Conservation (phyloP, 2,113 vertebrate genomes). For the Entomyzon cyanotis region DNA sequence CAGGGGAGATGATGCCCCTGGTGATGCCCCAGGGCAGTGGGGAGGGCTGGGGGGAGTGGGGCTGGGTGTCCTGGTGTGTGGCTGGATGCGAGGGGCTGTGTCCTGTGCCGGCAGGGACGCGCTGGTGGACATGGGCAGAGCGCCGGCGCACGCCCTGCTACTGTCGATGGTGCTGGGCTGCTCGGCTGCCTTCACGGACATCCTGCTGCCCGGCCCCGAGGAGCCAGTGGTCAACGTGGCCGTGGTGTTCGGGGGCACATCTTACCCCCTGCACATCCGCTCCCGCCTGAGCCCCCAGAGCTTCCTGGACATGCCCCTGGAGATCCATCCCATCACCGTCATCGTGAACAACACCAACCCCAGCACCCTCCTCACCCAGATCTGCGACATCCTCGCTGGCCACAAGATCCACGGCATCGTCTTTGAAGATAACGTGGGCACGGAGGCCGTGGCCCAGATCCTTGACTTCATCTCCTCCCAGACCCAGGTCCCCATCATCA, state of each 20-base stretch:
- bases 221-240: conserved; percentile 77
- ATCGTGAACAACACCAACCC: conserved; percentile 94
- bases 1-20: too few relatives aligned
- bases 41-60: rapidly evolving
- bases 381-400: conserved; percentile 86
- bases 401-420: conserved; percentile 89
- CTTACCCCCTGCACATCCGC: conserved; percentile 83
- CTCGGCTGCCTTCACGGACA: conserved; percentile 73
- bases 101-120: conserved; percentile 74
- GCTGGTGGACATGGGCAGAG: conserved; percentile 90
- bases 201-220: conserved; percentile 49
- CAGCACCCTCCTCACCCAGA: conserved; percentile 89
- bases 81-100: conserved; percentile 19
- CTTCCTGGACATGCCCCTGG: conserved; percentile 91
- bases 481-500: conserved; percentile 90
- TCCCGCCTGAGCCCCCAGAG: conserved; percentile 88
- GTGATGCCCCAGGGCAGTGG: background rate
- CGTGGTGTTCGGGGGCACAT: conserved; percentile 89
- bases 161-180: conserved; percentile 81
- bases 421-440: conserved; percentile 93
- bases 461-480: conserved; percentile 96
- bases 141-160: conserved; percentile 79
- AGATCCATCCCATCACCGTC: conserved; percentile 90
- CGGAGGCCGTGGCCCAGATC: conserved; percentile 92
- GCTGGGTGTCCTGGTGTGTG: background rate